Evolutionary conservation across 2,113 vertebrate genomes (phyloP).

Genomic region (Amia ocellicauda): DNA sequence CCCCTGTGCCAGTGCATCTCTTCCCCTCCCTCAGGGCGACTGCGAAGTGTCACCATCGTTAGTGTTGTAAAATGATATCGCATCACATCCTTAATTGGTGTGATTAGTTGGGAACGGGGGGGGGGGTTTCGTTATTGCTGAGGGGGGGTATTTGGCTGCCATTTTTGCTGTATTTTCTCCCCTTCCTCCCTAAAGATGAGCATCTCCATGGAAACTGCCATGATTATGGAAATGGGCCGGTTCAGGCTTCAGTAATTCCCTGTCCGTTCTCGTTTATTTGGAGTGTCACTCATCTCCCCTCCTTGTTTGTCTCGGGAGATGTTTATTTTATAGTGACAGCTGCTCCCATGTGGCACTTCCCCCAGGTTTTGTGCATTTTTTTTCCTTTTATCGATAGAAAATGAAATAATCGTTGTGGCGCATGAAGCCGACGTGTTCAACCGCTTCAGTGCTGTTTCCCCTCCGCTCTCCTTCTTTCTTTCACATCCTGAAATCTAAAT

Average conservation of each 20-base stretch:
- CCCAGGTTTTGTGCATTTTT: too few species aligned
- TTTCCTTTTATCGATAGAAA: too few species aligned
- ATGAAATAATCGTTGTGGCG: too few species aligned
- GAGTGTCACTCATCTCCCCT: background rate
- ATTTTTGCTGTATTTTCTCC: slow-evolving; percentile 7
- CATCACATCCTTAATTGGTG: background rate
- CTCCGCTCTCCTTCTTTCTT: too few species aligned
- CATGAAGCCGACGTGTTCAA: too few species aligned
- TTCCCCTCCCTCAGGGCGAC: background rate
- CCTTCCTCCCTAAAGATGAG: background rate
- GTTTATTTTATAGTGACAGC: slow-evolving; percentile 33
- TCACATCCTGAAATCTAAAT: too few species aligned
- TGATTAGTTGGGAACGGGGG: background rate
- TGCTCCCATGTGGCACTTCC: slow-evolving; percentile 25
- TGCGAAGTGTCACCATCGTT: background rate
- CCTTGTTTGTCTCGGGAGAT: slow-evolving; percentile 15
- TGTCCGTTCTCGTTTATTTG: slow-evolving; percentile 21
- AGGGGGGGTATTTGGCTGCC: background rate
- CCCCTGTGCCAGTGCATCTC: background rate
- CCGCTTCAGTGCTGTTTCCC: too few species aligned
- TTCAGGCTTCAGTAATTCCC: slow-evolving; percentile 32
- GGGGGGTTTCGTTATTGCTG: background rate
- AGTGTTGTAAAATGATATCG: background rate
- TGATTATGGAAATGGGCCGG: slow-evolving; percentile 36
- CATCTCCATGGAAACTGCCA: slow-evolving; percentile 33